Percentiles rank a stretch among this genome's conserved stretches.
phyloP scores from a whole-genome alignment of 2,797 vertebrate species.

The Scyliorhinus canicula region DNA sequence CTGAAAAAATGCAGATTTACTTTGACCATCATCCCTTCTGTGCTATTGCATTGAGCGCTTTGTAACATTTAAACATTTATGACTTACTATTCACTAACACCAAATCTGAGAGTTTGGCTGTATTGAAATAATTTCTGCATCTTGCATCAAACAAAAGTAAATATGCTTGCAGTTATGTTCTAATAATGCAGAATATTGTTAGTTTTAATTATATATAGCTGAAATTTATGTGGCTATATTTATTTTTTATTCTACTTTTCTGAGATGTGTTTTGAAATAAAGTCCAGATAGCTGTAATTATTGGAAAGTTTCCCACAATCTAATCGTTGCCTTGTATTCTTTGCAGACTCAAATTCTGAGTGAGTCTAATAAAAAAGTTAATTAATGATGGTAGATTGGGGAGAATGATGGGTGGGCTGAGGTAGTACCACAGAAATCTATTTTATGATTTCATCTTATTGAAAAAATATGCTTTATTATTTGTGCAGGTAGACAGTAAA shows the following conservation, averaged over 20 bases:
- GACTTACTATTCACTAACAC: not conserved
- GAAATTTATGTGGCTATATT: not conserved
- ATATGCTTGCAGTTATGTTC: not conserved
- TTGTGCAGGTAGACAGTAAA: constrained; percentile 61
- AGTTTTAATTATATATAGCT: not conserved
- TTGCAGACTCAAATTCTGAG: not conserved
- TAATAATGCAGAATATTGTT: not conserved
- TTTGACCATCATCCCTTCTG: no score
- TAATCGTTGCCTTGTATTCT: not conserved
- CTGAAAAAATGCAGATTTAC: no score
- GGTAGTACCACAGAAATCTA: not conserved
- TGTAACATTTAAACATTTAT: not conserved
- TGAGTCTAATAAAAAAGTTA: not conserved
- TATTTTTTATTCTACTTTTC: not conserved
- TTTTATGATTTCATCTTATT: not conserved
- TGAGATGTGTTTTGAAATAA: constrained; percentile 9
- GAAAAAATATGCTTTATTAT: not conserved
- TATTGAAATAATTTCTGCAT: not conserved
- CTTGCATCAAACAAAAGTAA: not conserved
- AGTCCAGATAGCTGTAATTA: not conserved
- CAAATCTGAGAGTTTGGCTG: not conserved
- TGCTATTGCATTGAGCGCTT: not conserved
- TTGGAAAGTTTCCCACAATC: not conserved
- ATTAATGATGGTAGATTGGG: not conserved
- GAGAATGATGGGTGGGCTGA: constrained; percentile 2